Evolutionary conservation across 2,113 vertebrate species (phyloP).

Genomic region (Phasianus colchicus): DNA sequence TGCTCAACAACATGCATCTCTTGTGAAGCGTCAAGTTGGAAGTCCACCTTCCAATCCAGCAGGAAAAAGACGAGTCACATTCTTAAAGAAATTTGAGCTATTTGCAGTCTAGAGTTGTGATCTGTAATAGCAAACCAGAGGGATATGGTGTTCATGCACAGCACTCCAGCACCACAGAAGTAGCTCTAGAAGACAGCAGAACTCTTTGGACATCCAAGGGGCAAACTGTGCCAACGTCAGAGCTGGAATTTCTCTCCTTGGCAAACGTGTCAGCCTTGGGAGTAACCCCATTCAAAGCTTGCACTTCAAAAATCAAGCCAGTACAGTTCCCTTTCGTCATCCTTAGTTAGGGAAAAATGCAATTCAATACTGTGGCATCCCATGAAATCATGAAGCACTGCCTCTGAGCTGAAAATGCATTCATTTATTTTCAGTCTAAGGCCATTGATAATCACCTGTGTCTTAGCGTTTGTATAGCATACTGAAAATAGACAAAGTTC

Average conservation of each 20-base stretch:
- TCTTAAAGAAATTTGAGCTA: neutral
- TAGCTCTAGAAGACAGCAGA: neutral
- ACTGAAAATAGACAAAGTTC: constrained; percentile 64
- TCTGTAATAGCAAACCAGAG: neutral
- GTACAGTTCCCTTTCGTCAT: neutral
- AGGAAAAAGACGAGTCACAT: neutral
- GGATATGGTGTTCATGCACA: neutral
- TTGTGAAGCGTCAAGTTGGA: neutral
- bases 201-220: neutral
- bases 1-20: constrained; percentile 9
- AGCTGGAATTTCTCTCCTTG: neutral
- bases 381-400: neutral
- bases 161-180: neutral
- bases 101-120: neutral
- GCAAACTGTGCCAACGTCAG: neutral
- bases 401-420: neutral
- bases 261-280: neutral
- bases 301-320: neutral
- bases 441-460: constrained; percentile 62
- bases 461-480: neutral
- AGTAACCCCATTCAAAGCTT: neutral
- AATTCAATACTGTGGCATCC: neutral
- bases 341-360: neutral
- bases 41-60: neutral
- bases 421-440: neutral